A percentile compares a stretch with the other conserved stretches of the same genome.
phyloP scores from a whole-genome alignment of 1,140 invertebrate genomes.

The Bacillus rossius region DNA sequence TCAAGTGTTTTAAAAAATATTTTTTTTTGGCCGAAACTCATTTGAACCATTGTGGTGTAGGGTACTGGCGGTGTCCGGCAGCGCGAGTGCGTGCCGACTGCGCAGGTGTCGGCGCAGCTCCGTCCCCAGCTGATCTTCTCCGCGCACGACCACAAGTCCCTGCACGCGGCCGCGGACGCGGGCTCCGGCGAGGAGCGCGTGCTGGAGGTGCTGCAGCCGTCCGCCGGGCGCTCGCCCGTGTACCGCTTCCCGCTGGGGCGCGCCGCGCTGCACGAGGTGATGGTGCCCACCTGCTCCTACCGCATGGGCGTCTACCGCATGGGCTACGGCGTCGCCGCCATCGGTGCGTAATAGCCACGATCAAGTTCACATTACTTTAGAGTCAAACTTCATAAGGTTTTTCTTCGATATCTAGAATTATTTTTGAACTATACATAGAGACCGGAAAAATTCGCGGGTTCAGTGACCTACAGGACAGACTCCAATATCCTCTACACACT shows the following conservation, averaged over 20 bases:
- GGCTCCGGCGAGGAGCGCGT: conserved; percentile 16
- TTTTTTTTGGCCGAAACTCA: too few species aligned
- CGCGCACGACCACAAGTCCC: conserved; percentile 74
- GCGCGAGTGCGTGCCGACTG: too few species aligned
- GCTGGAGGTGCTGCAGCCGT: background rate
- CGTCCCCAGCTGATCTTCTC: conserved; percentile 77
- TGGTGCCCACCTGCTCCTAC: conserved; percentile 91
- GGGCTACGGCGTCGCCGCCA: conserved; percentile 75
- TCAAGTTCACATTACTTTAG: too few species aligned
- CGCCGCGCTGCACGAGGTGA: conserved; percentile 69
- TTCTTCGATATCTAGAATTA: background rate
- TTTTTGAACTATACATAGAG: too few species aligned
- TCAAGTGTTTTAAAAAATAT: too few species aligned
- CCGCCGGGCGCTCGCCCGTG: background rate
- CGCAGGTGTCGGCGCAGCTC: conserved; percentile 56
- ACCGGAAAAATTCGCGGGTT: too few species aligned
- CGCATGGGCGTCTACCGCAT: conserved; percentile 83
- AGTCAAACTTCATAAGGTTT: too few species aligned
- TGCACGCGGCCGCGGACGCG: conserved; percentile 41
- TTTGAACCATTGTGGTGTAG: too few species aligned
- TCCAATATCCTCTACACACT: too few species aligned
- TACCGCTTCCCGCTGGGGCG: conserved; percentile 39
- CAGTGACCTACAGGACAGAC: too few species aligned
- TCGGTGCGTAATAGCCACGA: conserved; percentile 71
- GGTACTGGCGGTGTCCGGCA: too few species aligned